Evolutionary conservation across 2,797 vertebrate genomes (phyloP), one percentile per base, ranked within the genome.

Genomic region (Micromesistius poutassou): DNA sequence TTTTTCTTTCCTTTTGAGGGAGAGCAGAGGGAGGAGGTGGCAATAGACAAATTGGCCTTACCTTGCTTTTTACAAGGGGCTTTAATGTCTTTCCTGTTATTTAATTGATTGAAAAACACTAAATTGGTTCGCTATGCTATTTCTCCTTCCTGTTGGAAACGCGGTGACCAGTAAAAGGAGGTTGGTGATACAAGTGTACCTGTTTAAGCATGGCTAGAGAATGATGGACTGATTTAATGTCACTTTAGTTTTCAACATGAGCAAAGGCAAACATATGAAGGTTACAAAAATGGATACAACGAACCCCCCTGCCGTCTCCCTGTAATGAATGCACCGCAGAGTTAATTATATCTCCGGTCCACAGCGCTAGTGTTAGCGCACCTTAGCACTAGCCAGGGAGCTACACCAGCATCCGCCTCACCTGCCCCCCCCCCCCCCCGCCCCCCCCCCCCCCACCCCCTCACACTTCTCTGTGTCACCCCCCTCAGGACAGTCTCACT

Each of bases 301-400:
- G 55, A 25, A 62, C 9, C 22, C 22, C 50, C 55, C 55, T 13
- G 46, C n/a, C 5, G n/a, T 7, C 55, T 25, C 55, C 22, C 55
- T 62, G 6, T 55, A 74, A 79, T 55, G 50, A 79, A 85, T 50
- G 72, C 85, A 86, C 84, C 78, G 80, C 78, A n/a, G 68, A 83
- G 82, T 79, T 88, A 87, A 88, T 87, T 86, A 87, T 83, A 86
- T 90, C 84, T 84, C 9, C 38, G 78, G 85, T 87, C 87, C 83
- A 77, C 81, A 81, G 84, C 78, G 84, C 77, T 71, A 66, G 55
- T 74, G 79, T 87, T 89, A 83, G 80, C 83, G 77, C 80, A 79
- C 80, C 80, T 77, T 77, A 81, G 84, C 80, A 83, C 77, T 77
- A 79, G 14, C 74, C 30, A 36, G 40, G 73, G 30, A 35, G 30